Evolutionary conservation across 2,797 vertebrate species (phyloP).

Genomic region (Anguilla anguilla): DNA sequence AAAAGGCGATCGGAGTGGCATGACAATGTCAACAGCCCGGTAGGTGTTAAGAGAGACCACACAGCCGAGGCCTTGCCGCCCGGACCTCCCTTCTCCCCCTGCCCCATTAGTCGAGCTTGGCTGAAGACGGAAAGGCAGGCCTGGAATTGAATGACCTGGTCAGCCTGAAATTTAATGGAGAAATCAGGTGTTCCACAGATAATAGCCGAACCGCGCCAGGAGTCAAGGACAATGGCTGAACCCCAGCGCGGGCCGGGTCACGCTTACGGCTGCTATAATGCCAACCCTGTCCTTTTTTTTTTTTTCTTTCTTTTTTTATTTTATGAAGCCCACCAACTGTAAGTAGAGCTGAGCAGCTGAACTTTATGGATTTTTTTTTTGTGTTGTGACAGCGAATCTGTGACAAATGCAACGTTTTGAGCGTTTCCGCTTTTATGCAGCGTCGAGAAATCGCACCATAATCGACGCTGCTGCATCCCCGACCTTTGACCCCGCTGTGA

Average conservation of each 20-base stretch:
- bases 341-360: slow-evolving; percentile 39
- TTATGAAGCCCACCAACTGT: slow-evolving; percentile 63
- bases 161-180: slow-evolving; percentile 94
- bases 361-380: slow-evolving; percentile 55
- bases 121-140: slow-evolving; percentile 92
- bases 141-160: slow-evolving; percentile 97
- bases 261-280: slow-evolving; percentile 66
- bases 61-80: slow-evolving; percentile 73
- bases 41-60: slow-evolving; percentile 80
- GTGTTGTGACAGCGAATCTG: slow-evolving; percentile 66
- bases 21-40: slow-evolving; percentile 90
- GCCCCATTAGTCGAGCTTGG: slow-evolving; percentile 94
- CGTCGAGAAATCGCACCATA: background rate
- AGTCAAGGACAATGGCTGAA: slow-evolving; percentile 91
- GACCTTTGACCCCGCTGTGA: background rate
- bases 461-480: background rate
- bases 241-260: slow-evolving; percentile 71
- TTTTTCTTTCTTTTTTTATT: slow-evolving; percentile 67
- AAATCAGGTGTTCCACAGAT: slow-evolving; percentile 89
- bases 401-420: slow-evolving; percentile 49
- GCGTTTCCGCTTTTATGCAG: background rate
- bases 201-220: slow-evolving; percentile 80
- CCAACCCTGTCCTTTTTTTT: slow-evolving; percentile 63
- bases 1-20: slow-evolving; percentile 84
- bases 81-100: slow-evolving; percentile 66